phyloP scores from a whole-genome alignment of 2,113 vertebrate genomes.

The Semicossyphus pulcher region DNA sequence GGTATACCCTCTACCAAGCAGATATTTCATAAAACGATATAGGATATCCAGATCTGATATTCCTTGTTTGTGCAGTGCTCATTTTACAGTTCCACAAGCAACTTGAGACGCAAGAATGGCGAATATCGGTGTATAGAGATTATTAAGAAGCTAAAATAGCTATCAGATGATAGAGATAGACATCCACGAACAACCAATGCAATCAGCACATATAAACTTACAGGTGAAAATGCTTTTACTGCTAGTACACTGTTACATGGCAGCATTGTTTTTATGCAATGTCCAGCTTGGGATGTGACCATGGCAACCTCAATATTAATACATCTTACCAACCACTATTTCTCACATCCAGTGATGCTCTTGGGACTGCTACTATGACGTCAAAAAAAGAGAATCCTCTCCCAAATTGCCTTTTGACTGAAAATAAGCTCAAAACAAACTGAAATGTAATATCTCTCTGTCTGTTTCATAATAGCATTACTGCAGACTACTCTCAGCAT shows the following conservation, averaged over 20 bases:
- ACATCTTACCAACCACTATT: not conserved
- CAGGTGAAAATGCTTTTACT: not conserved
- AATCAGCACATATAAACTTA: no score
- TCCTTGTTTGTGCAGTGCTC: no score
- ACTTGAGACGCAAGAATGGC: no score
- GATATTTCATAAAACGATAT: no score
- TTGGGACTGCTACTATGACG: not conserved
- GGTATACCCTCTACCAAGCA: no score
- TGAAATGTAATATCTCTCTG: not conserved
- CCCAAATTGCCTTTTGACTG: not conserved
- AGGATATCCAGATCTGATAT: no score
- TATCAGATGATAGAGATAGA: no score
- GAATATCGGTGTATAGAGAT: no score
- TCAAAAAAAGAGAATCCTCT: not conserved
- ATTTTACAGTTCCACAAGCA: no score
- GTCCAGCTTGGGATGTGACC: not conserved
- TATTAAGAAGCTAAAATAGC: no score
- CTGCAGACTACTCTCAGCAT: not conserved
- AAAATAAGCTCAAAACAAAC: not conserved
- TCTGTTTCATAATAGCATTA: not conserved
- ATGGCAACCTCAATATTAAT: not conserved
- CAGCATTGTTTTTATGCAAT: no score
- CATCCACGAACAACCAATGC: no score
- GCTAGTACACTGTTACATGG: not conserved
- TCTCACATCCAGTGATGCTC: not conserved